Conservation (phyloP, 1,140 invertebrate species). For the Lutraria rhynchaena region DNA sequence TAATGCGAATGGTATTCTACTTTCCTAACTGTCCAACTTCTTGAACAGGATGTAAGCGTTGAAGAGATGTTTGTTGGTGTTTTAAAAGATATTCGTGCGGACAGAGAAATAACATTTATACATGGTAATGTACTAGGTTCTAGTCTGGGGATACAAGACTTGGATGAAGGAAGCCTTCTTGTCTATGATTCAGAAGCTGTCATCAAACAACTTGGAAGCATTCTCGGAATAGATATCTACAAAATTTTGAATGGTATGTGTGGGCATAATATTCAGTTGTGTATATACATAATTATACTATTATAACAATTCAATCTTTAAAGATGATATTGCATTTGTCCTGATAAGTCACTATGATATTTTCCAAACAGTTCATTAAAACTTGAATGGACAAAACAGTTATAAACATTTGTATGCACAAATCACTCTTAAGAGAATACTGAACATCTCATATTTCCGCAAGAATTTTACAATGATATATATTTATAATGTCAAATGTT, state of each 20-base stretch:
- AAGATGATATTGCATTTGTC: too few relatives aligned
- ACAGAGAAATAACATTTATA: neutral
- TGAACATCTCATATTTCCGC: too few relatives aligned
- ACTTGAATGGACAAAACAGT: too few relatives aligned
- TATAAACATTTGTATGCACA: too few relatives aligned
- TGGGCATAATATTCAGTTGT: neutral
- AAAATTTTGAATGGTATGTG: constrained; percentile 16
- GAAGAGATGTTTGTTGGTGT: constrained; percentile 8
- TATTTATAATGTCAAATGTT: too few relatives aligned
- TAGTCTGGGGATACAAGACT: neutral
- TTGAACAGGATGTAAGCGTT: constrained; percentile 3
- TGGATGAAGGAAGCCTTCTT: constrained; percentile 12
- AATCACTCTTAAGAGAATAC: too few relatives aligned
- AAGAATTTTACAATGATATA: too few relatives aligned
- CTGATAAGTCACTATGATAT: too few relatives aligned
- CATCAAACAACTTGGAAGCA: neutral
- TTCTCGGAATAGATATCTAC: constrained; percentile 19
- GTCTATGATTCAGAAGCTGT: neutral
- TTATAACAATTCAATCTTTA: too few relatives aligned
- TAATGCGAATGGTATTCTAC: neutral
- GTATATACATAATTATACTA: too few relatives aligned
- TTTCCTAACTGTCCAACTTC: too few relatives aligned
- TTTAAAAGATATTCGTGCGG: neutral
- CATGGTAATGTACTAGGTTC: constrained; percentile 18
- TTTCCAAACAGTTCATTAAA: too few relatives aligned